A percentile compares a stretch with the other conserved stretches of the same genome.
These are phyloP conservation scores for Stictonetta naevosa DNA, from an alignment of 2,113 vertebrate species.

Conservation along the genomic window DNA sequence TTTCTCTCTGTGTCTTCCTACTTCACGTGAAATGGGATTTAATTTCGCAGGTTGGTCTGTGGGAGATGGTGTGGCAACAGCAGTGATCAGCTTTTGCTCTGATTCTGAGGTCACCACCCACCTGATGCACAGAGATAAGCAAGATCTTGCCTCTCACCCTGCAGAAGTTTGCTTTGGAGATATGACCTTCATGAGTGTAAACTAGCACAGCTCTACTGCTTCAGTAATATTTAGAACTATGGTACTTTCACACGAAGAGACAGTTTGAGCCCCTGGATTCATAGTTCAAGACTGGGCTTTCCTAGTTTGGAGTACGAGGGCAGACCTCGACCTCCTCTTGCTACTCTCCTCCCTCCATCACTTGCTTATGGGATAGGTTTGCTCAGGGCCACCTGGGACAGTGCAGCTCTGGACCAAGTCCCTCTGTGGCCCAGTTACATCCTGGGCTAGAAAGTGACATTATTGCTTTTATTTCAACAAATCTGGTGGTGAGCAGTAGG, in stretches of 20 bases:
- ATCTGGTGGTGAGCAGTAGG: background rate
- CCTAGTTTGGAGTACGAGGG: background rate
- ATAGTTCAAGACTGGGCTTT: background rate
- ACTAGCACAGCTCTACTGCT: background rate
- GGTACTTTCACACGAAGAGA: background rate
- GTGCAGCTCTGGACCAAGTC: background rate
- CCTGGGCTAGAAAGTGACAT: background rate
- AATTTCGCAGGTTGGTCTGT: background rate
- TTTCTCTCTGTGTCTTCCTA: background rate
- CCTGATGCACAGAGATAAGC: background rate
- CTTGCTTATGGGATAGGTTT: background rate
- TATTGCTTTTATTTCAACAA: background rate
- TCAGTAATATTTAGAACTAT: background rate
- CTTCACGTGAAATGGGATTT: background rate
- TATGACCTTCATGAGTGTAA: background rate
- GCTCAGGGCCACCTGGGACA: rapidly evolving
- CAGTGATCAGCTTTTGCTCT: background rate
- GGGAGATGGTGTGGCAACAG: background rate
- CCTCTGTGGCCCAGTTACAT: background rate
- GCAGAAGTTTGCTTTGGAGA: background rate
- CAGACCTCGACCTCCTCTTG: background rate
- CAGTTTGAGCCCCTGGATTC: rapidly evolving
- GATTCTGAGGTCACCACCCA: background rate
- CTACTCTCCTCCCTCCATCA: background rate
- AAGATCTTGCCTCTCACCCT: background rate